Evolutionary conservation across 2,888 invertebrate genomes (phyloP), one percentile per base, ranked within the genome.

Genomic region (Amiota mariae): DNA sequence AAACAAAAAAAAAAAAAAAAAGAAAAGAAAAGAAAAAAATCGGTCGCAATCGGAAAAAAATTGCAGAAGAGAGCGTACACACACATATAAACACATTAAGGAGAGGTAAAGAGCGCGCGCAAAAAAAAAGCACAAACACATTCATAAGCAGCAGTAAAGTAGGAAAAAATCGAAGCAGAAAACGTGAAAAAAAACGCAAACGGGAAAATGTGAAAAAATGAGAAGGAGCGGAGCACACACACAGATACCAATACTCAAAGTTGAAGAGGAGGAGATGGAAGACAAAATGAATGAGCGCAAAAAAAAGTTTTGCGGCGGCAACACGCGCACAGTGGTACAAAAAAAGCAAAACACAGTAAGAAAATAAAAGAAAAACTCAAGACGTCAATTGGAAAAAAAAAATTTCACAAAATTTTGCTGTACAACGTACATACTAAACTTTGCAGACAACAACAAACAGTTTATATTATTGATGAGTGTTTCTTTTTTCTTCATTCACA

Each of bases 41-140:
- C 85, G 86, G 83, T 80, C 78, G 87, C 87, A 85, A 84, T 82
- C 83, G 84, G 87, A 84, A 87, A 86, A 71, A 84, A 83, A 83
- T 85, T 83, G 84, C 83, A 85, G 85, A 83, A 36, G 83, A 86
- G 84, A 46, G 46, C 57, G 46, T 59, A 85, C 86, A 46, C 48
- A 47, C 77, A 79, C 77, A 82, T 79, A 83, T 15, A 24, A n/a
- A 18, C n/a, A 70, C 20, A 72, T 36, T 36, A 51, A 51, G 12
- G 54, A 51, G 51, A 51, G 54, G 57, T 36, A 36, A 72, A 68
- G 59, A 72, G 66, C 51, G 71, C 71, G 59, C 82, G 77, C 82
- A 82, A 81, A 84, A 80, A 80, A 85, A 79, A 80, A 74, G 79
- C 78, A 76, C 78, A 80, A 77, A 77, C 72, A 78, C 77, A 77